Conservation (phyloP, 2,113 vertebrate genomes). For the Zingel zingel region DNA sequence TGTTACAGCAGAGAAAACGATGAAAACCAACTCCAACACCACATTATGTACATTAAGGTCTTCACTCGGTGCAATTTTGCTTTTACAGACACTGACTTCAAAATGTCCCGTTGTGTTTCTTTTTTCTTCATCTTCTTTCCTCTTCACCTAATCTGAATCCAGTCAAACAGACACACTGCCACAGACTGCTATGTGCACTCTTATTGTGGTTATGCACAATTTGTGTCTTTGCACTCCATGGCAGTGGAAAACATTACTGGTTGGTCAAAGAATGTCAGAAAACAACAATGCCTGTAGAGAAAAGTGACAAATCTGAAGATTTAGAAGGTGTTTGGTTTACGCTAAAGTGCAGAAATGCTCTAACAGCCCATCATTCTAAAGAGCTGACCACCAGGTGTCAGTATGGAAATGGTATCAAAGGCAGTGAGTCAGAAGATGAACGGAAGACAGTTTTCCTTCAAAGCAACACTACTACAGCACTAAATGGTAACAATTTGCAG, state of each 20-base stretch:
- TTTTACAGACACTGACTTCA: background rate
- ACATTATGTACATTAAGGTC: slow-evolving; percentile 11
- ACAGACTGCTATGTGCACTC: background rate
- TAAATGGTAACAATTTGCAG: background rate
- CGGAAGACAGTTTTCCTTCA: background rate
- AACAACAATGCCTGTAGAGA: background rate
- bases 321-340: slow-evolving; percentile 2
- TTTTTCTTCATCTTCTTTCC: background rate
- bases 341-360: slow-evolving; percentile 33
- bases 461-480: background rate
- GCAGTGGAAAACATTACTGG: background rate
- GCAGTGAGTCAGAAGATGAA: background rate
- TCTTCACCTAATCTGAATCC: slow-evolving; percentile 14
- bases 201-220: background rate
- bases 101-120: background rate
- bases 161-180: background rate
- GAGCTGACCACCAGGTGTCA: background rate
- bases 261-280: background rate
- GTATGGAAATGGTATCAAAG: background rate
- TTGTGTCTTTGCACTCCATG: background rate
- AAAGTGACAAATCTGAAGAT: slow-evolving; percentile 5
- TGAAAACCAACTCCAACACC: background rate
- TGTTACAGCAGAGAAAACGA: slow-evolving; percentile 27
- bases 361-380: background rate
- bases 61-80: slow-evolving; percentile 19